A percentile compares a stretch with the other conserved stretches of the same genome.
These are phyloP conservation scores for Isoperla grammatica DNA, from an alignment of 2,888 invertebrate genomes.

Conservation along the genomic window DNA sequence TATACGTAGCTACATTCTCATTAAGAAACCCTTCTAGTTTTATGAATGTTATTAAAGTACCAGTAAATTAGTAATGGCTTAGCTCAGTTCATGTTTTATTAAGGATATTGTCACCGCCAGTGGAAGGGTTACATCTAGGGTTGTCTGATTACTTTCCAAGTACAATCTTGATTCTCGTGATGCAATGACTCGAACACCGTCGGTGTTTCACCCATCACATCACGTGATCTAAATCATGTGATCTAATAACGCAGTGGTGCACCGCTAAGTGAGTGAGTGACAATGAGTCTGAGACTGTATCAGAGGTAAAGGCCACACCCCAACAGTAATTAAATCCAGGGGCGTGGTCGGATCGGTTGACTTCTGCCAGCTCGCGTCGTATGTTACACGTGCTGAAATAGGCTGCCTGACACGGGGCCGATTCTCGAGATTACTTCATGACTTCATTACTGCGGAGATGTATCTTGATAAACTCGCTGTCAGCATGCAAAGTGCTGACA, in stretches of 20 bases:
- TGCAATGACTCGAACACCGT: background rate
- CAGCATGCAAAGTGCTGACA: too few species aligned
- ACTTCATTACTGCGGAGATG: background rate
- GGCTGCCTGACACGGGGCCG: background rate
- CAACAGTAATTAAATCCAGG: background rate
- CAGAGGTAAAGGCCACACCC: background rate
- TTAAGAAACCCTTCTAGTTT: slow-evolving; percentile 9
- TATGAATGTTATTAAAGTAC: slow-evolving; percentile 4
- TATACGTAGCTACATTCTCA: slow-evolving; percentile 10
- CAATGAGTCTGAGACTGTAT: background rate
- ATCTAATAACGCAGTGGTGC: background rate
- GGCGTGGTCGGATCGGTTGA: background rate
- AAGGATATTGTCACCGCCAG: slow-evolving; percentile 19
- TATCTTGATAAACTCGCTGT: too few species aligned
- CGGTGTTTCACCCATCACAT: background rate
- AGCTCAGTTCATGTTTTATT: slow-evolving; percentile 16
- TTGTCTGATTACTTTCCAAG: background rate
- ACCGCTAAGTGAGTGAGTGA: background rate
- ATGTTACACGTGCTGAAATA: background rate
- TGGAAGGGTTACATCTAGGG: background rate
- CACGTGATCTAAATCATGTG: background rate
- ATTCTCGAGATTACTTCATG: slow-evolving; percentile 3
- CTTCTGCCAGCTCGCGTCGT: background rate
- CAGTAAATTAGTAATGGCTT: slow-evolving; percentile 9
- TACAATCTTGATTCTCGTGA: background rate